Evolutionary conservation across 2,888 invertebrate genomes (phyloP).

Genomic region (Pecten maximus): DNA sequence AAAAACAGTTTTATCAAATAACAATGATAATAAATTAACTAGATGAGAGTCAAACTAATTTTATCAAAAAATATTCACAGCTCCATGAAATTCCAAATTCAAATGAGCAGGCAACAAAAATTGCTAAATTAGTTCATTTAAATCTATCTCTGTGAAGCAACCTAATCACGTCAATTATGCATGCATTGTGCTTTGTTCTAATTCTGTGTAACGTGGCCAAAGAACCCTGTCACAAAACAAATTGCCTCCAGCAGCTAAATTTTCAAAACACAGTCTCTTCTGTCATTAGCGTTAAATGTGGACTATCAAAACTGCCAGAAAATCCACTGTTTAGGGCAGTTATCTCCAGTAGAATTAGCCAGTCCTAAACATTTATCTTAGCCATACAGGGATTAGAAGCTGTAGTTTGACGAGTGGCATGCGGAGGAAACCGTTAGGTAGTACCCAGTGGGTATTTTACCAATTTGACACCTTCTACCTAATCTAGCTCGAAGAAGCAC

Average conservation of each 20-base stretch:
- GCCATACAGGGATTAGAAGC: background rate
- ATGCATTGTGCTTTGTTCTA: constrained; percentile 1
- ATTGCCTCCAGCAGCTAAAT: background rate
- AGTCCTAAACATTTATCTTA: background rate
- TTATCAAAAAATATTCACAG: background rate
- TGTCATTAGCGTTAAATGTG: background rate
- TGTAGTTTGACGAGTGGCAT: background rate
- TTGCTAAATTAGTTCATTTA: background rate
- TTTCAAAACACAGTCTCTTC: background rate
- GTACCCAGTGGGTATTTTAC: background rate
- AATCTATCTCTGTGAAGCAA: background rate
- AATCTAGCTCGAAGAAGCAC: background rate
- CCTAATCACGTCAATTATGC: background rate
- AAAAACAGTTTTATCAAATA: background rate
- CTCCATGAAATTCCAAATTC: background rate
- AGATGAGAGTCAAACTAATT: background rate
- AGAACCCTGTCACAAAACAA: background rate
- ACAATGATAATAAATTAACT: background rate
- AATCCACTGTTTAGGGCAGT: background rate
- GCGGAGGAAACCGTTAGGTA: background rate
- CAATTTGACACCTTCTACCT: background rate
- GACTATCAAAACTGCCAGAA: background rate
- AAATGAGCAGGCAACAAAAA: background rate
- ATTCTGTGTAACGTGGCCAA: background rate
- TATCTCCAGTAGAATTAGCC: background rate